phyloP scores from a whole-genome alignment of 2,888 invertebrate species.

The Galeruca laticollis region DNA sequence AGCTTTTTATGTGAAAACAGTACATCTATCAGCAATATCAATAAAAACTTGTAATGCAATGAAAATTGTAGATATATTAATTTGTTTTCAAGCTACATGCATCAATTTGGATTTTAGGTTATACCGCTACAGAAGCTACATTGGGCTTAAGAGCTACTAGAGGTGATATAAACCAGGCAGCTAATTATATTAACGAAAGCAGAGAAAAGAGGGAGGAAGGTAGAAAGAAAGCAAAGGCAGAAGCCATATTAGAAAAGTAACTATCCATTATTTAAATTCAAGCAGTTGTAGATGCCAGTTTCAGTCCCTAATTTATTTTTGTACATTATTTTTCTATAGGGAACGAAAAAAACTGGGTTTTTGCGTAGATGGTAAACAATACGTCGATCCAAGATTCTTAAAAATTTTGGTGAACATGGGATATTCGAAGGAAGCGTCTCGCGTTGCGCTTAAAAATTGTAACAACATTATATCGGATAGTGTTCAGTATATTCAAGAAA shows the following conservation, averaged over 20 bases:
- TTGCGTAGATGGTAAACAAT: constrained; percentile 72
- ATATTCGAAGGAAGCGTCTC: constrained; percentile 71
- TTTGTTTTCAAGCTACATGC: too few species aligned
- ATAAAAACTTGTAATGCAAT: too few species aligned
- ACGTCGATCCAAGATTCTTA: constrained; percentile 69
- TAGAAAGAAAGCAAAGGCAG: constrained; percentile 69
- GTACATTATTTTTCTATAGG: constrained; percentile 57
- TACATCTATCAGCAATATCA: too few species aligned
- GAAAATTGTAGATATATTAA: too few species aligned
- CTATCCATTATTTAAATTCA: constrained; percentile 23
- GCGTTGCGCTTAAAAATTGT: constrained; percentile 73
- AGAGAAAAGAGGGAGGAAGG: constrained; percentile 68
- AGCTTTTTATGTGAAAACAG: too few species aligned
- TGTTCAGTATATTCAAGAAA: constrained; percentile 74
- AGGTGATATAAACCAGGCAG: constrained; percentile 73
- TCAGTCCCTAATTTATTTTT: background rate
- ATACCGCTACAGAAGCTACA: constrained; percentile 76
- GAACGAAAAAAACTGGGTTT: constrained; percentile 70
- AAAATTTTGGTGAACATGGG: constrained; percentile 77
- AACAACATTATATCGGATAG: constrained; percentile 80
- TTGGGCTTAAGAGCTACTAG: constrained; percentile 74
- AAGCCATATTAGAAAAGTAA: constrained; percentile 65
- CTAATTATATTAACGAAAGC: constrained; percentile 74
- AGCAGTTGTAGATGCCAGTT: background rate
- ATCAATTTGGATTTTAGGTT: constrained; percentile 68